phyloP scores from a whole-genome alignment of 2,888 invertebrate species.

The Allygus modestus region DNA sequence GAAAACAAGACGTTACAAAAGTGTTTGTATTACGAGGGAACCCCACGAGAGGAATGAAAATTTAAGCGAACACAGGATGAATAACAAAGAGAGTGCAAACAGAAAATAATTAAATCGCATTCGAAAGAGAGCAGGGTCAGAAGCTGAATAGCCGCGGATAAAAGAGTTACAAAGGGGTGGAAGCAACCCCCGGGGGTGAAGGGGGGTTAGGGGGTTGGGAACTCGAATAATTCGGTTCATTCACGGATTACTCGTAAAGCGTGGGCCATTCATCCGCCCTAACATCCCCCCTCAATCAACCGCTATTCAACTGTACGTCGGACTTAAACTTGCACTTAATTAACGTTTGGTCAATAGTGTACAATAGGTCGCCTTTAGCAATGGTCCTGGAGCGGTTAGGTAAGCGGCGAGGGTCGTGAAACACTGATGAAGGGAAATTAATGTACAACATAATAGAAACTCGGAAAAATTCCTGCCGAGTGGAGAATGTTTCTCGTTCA shows the following conservation, averaged over 20 bases:
- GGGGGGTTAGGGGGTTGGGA: constrained; percentile 17
- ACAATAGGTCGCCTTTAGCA: no score
- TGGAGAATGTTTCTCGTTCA: no score
- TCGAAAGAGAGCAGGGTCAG: constrained; percentile 16
- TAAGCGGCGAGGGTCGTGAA: no score
- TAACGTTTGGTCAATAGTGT: not conserved
- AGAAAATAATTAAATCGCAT: constrained; percentile 38
- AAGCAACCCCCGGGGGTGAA: not conserved
- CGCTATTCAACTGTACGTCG: not conserved
- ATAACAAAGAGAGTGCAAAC: constrained; percentile 39
- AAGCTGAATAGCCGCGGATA: constrained; percentile 26
- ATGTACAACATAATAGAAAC: no score
- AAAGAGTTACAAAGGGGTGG: constrained; percentile 45
- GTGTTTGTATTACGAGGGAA: not conserved
- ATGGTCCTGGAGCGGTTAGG: no score
- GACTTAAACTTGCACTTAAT: not conserved
- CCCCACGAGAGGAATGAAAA: not conserved
- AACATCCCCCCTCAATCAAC: not conserved
- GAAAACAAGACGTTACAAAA: not conserved
- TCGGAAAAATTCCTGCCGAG: no score
- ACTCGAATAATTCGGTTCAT: constrained; percentile 35
- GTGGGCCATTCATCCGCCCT: constrained; percentile 9
- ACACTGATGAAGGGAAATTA: no score
- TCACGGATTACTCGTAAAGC: constrained; percentile 1
- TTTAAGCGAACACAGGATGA: not conserved